A percentile compares a stretch with the other conserved stretches of the same genome.
These are phyloP conservation scores for Ylistrum balloti DNA, from an alignment of 1,140 invertebrate genomes.

Conservation along the genomic window DNA sequence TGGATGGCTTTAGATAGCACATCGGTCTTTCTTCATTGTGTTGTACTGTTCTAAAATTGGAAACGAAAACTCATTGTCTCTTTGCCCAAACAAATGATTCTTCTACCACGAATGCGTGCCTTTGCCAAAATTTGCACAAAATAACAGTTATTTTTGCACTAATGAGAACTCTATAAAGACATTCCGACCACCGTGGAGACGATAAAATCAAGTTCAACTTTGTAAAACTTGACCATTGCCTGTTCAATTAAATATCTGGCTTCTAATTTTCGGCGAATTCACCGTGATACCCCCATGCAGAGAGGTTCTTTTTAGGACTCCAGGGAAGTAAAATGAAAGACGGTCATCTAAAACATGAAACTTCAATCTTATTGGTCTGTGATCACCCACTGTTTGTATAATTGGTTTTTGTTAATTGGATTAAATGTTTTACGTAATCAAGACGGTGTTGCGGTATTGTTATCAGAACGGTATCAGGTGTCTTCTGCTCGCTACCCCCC, in stretches of 20 bases:
- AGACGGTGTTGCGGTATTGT: neutral
- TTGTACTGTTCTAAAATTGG: too few species aligned
- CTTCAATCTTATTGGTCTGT: neutral
- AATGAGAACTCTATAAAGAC: neutral
- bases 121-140: neutral
- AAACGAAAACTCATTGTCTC: too few species aligned
- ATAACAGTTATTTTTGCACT: neutral
- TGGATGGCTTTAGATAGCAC: too few species aligned
- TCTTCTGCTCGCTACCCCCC: conserved; percentile 1
- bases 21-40: too few species aligned
- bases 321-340: neutral
- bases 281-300: neutral
- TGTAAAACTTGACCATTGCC: neutral
- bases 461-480: neutral
- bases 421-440: too few species aligned
- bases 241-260: neutral
- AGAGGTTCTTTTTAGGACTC: neutral
- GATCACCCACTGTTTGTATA: neutral
- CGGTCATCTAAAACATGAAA: neutral
- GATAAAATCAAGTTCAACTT: neutral
- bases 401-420: neutral
- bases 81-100: too few species aligned
- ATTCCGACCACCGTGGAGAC: neutral
- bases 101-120: neutral
- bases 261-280: neutral